Evolutionary conservation across 2,797 vertebrate genomes (phyloP), one percentile per base, ranked within the genome.

Genomic region (Mionectes olivaceus): DNA sequence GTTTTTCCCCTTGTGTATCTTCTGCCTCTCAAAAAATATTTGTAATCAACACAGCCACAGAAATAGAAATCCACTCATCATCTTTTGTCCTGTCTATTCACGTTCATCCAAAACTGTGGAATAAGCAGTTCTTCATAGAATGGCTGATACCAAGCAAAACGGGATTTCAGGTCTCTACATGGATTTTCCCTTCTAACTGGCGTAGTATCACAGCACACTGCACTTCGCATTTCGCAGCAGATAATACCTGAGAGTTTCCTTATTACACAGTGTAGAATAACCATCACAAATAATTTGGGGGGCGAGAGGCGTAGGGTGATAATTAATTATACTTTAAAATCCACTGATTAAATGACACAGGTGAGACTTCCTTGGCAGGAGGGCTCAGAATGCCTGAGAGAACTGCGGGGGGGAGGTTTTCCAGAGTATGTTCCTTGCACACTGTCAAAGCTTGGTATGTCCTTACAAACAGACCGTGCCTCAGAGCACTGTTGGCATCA

Each of bases 151-250:
- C 39, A 47, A 83, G 92, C 90, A 92, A 95, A 95, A 96, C 53
- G 19, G 5, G 96, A 95, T 97, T 97, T 96, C 33, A 49, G 79
- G 74, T 95, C 93, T 89, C 90, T 83, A 79, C 69, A 56, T 0
- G 47, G 86, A 91, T 95, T 92, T 91, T 83, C 93, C 88, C 85
- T 87, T 94, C 88, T 91, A 95, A 94, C 59, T 94, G 89, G 33
- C 92, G 81, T 35, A 84, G n/a, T 87, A 89, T 61, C 94, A 50
- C 91, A 89, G 87, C 55, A 81, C 4, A 47, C 84, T 92, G 35
- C 87, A 81, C 86, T 93, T 87, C 44, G 47, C 85, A 87, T 93
- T 97, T 89, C 92, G 35, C 92, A 90, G 86, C 84, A 91, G 89
- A 69, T 61, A 91, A 94, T 89, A 95, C 78, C 89, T 79, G 73